Conservation (phyloP, 2,888 invertebrate species). For the Matsumyia berberina region DNA sequence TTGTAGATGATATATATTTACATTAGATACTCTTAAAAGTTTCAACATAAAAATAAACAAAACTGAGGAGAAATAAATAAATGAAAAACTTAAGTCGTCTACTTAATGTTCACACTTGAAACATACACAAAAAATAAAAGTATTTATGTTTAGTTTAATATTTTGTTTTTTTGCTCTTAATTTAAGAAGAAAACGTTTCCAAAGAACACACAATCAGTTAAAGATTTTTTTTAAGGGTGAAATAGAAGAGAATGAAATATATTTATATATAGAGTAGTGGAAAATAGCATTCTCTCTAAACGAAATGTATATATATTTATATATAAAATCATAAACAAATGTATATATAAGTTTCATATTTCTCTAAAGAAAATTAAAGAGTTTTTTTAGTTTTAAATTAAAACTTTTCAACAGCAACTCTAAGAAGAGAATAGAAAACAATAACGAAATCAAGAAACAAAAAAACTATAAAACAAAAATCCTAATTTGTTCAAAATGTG, state of each 20-base stretch:
- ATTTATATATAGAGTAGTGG: constrained; percentile 75
- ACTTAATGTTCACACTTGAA: constrained; percentile 69
- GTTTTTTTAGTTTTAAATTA: constrained; percentile 7
- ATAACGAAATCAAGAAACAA: constrained; percentile 35
- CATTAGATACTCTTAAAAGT: constrained; percentile 54
- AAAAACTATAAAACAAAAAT: constrained; percentile 33
- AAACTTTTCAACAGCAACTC: constrained; percentile 68
- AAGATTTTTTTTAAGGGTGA: constrained; percentile 72
- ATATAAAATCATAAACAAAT: constrained; percentile 56
- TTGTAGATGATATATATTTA: constrained; percentile 59
- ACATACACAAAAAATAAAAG: constrained; percentile 73
- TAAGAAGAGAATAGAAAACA: constrained; percentile 56
- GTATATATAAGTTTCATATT: constrained; percentile 22
- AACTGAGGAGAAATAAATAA: constrained; percentile 24
- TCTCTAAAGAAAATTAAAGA: constrained; percentile 49
- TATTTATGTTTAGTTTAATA: constrained; percentile 42
- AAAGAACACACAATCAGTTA: constrained; percentile 75
- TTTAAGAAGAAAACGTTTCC: constrained; percentile 70
- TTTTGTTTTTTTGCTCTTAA: constrained; percentile 43
- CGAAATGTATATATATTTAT: constrained; percentile 62
- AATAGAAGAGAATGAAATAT: constrained; percentile 75
- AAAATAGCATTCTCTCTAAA: constrained; percentile 76
- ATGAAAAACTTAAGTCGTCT: constrained; percentile 59
- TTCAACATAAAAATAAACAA: constrained; percentile 24
- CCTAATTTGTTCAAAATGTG: constrained; percentile 48